phyloP scores from a whole-genome alignment of 2,113 vertebrate species.

The Corvus moneduloides region DNA sequence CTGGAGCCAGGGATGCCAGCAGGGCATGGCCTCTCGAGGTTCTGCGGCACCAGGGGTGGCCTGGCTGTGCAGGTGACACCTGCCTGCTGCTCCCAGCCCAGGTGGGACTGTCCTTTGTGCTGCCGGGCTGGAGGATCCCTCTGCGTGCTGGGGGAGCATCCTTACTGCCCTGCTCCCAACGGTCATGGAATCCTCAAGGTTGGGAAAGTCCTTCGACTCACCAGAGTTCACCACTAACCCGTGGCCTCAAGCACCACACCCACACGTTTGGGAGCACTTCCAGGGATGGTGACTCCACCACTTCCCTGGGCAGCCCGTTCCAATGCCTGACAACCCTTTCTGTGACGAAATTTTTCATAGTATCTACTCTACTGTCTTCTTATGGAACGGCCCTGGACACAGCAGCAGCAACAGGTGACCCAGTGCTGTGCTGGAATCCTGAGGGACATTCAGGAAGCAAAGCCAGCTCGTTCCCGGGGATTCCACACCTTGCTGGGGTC shows the following conservation, averaged over 20 bases:
- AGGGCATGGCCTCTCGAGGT: rapidly evolving
- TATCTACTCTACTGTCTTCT: too few relatives aligned
- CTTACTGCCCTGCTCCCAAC: background rate
- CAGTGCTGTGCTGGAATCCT: background rate
- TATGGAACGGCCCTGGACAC: background rate
- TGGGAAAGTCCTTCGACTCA: background rate
- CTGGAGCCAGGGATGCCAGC: background rate
- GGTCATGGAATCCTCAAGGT: background rate
- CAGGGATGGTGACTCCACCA: background rate
- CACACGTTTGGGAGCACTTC: background rate
- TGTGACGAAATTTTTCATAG: background rate
- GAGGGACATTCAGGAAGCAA: background rate
- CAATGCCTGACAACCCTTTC: background rate
- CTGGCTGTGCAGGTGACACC: rapidly evolving
- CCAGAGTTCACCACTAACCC: background rate
- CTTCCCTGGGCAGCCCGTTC: background rate
- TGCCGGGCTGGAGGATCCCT: background rate
- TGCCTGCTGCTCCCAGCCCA: background rate
- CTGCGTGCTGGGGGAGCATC: rapidly evolving
- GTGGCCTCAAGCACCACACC: background rate
- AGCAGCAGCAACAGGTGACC: background rate
- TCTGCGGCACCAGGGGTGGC: rapidly evolving
- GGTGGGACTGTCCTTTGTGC: background rate
- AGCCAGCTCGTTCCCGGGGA: background rate
- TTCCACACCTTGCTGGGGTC: background rate